Conservation (phyloP, 1,140 invertebrate species). For the Lysiphlebus fabarum region DNA sequence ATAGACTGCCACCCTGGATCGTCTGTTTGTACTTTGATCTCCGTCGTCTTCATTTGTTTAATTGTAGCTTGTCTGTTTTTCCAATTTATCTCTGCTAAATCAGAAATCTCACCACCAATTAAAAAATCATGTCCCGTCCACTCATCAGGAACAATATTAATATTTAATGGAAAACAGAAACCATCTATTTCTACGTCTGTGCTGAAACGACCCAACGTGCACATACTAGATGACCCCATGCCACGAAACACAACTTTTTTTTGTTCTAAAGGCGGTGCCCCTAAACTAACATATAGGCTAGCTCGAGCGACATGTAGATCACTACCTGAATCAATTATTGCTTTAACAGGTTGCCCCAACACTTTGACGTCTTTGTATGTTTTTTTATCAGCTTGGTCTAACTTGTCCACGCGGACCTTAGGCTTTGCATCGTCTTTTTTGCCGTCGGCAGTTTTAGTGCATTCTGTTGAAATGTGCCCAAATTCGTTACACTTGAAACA, state of each 20-base stretch:
- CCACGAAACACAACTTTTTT: constrained; percentile 5
- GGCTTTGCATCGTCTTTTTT: background rate
- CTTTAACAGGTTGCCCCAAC: background rate
- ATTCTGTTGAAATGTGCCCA: constrained; percentile 6
- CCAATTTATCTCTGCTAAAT: background rate
- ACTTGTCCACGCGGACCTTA: background rate
- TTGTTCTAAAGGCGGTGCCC: background rate
- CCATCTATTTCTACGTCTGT: constrained; percentile 5
- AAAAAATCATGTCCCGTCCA: constrained; percentile 8
- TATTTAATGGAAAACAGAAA: background rate
- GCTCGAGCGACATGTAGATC: constrained; percentile 7
- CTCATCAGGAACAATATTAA: constrained; percentile 12
- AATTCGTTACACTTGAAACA: constrained; percentile 19
- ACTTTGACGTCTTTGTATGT: constrained; percentile 8
- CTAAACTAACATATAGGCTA: background rate
- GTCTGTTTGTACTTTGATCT: background rate
- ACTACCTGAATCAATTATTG: constrained; percentile 9
- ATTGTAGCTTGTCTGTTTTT: constrained; percentile 1
- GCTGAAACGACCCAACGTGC: background rate
- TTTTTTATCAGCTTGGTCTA: background rate
- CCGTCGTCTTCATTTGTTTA: background rate
- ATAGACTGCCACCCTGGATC: constrained; percentile 5
- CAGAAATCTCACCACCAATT: constrained; percentile 9
- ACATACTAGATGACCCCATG: constrained; percentile 1
- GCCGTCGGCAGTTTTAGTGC: background rate